A percentile compares a stretch with the other conserved stretches of the same genome.
phyloP scores from a whole-genome alignment of 2,797 vertebrate genomes.

The Fistularia commersonii region DNA sequence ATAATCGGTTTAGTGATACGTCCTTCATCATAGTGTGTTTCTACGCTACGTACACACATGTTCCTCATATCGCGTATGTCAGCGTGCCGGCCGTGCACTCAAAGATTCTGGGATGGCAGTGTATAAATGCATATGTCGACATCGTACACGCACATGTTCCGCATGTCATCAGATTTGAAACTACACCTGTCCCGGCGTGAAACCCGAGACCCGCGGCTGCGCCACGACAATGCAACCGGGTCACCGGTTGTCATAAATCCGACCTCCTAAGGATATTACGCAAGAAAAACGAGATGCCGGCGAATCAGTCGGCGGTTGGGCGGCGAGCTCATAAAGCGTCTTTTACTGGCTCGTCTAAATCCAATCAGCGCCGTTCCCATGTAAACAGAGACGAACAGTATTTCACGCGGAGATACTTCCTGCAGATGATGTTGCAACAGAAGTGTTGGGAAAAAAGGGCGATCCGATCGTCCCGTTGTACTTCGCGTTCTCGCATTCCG shows the following conservation, averaged over 20 bases:
- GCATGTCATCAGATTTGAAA: constrained; percentile 60
- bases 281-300: constrained; percentile 70
- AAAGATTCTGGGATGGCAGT: constrained; percentile 62
- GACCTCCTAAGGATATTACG: constrained; percentile 74
- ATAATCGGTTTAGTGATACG: too few species aligned
- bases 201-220: constrained; percentile 63
- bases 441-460: too few species aligned
- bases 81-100: constrained; percentile 38
- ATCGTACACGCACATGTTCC: constrained; percentile 62
- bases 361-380: constrained; percentile 64
- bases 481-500: too few species aligned
- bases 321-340: constrained; percentile 62
- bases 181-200: constrained; percentile 76
- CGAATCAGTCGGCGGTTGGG: constrained; percentile 76
- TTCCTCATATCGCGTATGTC: constrained; percentile 51
- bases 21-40: too few species aligned
- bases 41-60: constrained; percentile 56
- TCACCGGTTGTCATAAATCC: constrained; percentile 72
- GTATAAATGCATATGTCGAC: constrained; percentile 58
- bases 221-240: constrained; percentile 63
- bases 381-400: constrained; percentile 60
- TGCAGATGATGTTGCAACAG: constrained; percentile 35
- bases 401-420: constrained; percentile 47
- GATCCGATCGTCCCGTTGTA: too few species aligned
- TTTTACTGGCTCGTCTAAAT: constrained; percentile 63